Base-by-base conservation (phyloP, 2,888 invertebrate genomes). In the Patella caerulea region DNA sequence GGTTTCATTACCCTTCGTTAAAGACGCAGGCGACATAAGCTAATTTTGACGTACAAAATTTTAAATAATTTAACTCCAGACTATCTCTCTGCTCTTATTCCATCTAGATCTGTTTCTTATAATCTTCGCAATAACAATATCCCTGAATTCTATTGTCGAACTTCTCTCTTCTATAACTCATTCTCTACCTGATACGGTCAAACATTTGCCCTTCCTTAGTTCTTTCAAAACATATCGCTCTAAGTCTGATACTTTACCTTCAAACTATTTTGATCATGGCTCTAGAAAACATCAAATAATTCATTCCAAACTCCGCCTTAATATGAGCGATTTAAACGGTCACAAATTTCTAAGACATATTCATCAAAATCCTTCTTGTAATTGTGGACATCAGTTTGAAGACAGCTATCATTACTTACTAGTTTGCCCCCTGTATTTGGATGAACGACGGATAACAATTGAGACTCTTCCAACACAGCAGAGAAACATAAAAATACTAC, bases 321-420 rank as follows among this genome's bases (percentile, higher is more conserved):
- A 17, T 19, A n/a, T 17, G n/a, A 59, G 15, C 19, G 59, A 59
- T 19, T 19, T 12, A n/a, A 59, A 59, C 19, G 59, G 59, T 59
- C 59, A 59, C 19, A 59, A 59, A 59, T 59, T 59, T 19, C 59
- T 59, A n/a, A 59, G 59, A 59, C 59, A 59, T 19, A 19, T 59
- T 59, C 17, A 19, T 59, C 1, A 59, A n/a, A 59, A 59, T 59
- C 59, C 15, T 59, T 17, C 59, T 17, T 59, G 59, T 19, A n/a
- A 5, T 59, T 59, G 59, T 59, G 59, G 17, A n/a, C 59, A 14
- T 59, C 59, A 59, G 19, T 59, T 59, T 59, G 59, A 59, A 59
- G 59, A 59, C 7, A 19, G n/a, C 17, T 17, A 59, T n/a, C 59
- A 59, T 19, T 59, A n/a, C 19, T 14, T 59, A n/a, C 19, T 59